Base-by-base conservation (phyloP, 2,888 invertebrate species). In the Griposia aprilina region DNA sequence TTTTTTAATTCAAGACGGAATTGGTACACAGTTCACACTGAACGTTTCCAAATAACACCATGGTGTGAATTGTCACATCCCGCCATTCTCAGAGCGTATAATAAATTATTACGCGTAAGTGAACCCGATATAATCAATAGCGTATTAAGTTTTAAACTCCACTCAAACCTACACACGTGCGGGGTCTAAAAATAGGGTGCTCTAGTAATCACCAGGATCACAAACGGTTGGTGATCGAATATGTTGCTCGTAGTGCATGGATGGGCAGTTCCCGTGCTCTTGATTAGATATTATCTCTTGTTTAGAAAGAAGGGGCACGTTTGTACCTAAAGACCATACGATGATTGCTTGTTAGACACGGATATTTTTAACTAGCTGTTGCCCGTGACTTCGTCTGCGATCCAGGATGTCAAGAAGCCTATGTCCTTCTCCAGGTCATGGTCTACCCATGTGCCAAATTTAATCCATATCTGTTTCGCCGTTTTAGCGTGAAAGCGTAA, bases 41-140 rank as follows among this genome's bases (percentile, higher is more conserved):
- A n/a, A 23, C 20, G 4, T 30, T 66, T 17, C 1, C n/a, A 52
- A 36, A 78, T 13, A 17, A 69, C 57, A 69, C 8, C 41, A 55
- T 36, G 75, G 79, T 84, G 85, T 82, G 84, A 85, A 85, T 76
- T 79, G 67, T 74, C 76, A 74, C 84, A 85, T 82, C 74, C 83
- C 57, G 41, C 52, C 2, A 69, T 85, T 84, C 85, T 85, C 84
- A 84, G 72, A 62, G 60, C 23, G 13, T 60, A 62, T 60, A 82
- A 84, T 72, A 76, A 76, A 82, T 66, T 82, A 82, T 79, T 74
- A 68, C 76, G 80, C 71, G 45, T 57, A 68, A 85, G 52, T 82
- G 85, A 71, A 65, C 62, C 10, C 77, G 81, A 86, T 85, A 83
- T 80, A 85, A 87, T 88, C 86, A 88, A 89, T 88, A 84, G 52